phyloP scores from a whole-genome alignment of 1,140 invertebrate species.

The Anthonomus grandis region DNA sequence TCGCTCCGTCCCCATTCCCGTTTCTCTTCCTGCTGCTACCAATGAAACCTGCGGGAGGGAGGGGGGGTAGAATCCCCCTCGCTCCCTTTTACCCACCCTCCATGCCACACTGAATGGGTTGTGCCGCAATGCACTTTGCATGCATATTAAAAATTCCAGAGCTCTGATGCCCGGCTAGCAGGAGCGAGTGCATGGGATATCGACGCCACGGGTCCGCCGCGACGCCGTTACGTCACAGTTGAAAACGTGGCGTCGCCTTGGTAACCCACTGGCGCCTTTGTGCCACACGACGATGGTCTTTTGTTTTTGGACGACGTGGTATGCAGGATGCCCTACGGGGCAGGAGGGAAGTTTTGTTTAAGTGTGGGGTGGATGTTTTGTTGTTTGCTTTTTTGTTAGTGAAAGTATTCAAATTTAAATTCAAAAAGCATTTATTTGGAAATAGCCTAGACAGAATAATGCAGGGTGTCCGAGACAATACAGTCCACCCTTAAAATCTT shows the following conservation, averaged over 20 bases:
- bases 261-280: conserved; percentile 23
- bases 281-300: conserved; percentile 5
- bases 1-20: too few relatives aligned
- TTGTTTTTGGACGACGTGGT: not conserved
- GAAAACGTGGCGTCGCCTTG: conserved; percentile 28
- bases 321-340: not conserved
- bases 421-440: not conserved
- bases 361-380: not conserved
- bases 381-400: not conserved
- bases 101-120: not conserved
- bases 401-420: not conserved
- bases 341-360: too few relatives aligned
- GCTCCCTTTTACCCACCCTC: not conserved
- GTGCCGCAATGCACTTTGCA: conserved; percentile 23
- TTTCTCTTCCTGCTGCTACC: too few relatives aligned
- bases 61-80: too few relatives aligned
- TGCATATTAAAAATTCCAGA: conserved; percentile 28
- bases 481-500: not conserved
- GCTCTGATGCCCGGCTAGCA: too few relatives aligned
- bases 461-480: not conserved
- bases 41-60: too few relatives aligned
- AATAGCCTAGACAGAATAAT: not conserved
- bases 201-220: conserved; percentile 11
- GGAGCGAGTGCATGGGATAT: conserved; percentile 13
- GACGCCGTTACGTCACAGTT: conserved; percentile 17